These are phyloP conservation scores for Poeciliopsis paucimaculata DNA, from an alignment of 2,797 vertebrate genomes.

Conservation along the genomic window DNA sequence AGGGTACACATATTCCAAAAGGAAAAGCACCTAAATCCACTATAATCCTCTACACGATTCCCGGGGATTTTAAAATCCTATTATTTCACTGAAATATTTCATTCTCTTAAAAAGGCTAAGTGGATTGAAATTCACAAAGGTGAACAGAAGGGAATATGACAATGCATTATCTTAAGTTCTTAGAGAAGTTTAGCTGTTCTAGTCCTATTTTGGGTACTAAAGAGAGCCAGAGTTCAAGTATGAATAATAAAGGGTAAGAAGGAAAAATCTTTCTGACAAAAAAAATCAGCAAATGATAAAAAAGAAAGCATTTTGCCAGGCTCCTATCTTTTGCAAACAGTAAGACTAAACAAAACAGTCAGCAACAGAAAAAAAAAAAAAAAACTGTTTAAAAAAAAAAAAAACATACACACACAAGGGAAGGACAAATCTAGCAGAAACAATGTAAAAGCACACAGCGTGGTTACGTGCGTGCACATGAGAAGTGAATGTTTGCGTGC, in stretches of 20 bases:
- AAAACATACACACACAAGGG: not conserved
- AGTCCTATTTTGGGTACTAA: conserved; percentile 21
- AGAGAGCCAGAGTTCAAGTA: conserved; percentile 38
- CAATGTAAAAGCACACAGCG: conserved; percentile 17
- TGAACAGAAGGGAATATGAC: conserved; percentile 30
- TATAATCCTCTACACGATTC: conserved; percentile 59
- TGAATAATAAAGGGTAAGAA: conserved; percentile 34
- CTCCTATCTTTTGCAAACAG: conserved; percentile 44
- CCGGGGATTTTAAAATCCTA: conserved; percentile 55
- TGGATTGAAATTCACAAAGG: conserved; percentile 41
- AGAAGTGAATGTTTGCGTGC: conserved; percentile 34
- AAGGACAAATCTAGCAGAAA: conserved; percentile 45
- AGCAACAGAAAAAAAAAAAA: conserved; percentile 38
- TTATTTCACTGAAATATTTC: conserved; percentile 45
- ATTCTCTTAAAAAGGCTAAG: conserved; percentile 42
- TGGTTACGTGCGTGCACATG: conserved; percentile 11
- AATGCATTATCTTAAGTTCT: conserved; percentile 19
- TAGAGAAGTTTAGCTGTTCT: conserved; percentile 20
- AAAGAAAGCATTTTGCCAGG: conserved; percentile 43
- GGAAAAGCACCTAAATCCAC: conserved; percentile 30
- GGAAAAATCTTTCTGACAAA: conserved; percentile 25
- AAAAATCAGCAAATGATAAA: conserved; percentile 28
- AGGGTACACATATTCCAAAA: conserved; percentile 8
- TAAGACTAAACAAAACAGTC: conserved; percentile 39
- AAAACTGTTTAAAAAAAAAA: conserved; percentile 44